Percentiles rank a stretch among this genome's conserved stretches.
Conservation (phyloP, 2,797 vertebrate species). For the Typhlichthys subterraneus region DNA sequence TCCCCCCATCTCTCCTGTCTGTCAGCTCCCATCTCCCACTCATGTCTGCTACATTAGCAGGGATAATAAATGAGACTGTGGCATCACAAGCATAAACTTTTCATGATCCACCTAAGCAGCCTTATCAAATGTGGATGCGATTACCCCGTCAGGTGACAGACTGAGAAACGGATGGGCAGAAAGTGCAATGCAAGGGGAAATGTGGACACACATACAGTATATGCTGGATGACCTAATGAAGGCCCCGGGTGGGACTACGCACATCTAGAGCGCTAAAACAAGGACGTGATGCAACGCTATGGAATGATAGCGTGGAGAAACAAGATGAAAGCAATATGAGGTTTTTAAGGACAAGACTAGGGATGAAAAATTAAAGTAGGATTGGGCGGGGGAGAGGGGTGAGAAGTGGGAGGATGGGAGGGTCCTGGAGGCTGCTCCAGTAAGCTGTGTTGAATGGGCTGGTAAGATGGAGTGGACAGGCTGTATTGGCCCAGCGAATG, state of each 20-base stretch:
- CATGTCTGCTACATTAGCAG: conserved; percentile 73
- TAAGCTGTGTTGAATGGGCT: conserved; percentile 70
- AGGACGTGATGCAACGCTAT: conserved; percentile 47
- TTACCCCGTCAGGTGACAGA: conserved; percentile 69
- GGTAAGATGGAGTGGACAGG: conserved; percentile 80
- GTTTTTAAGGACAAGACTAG: conserved; percentile 44
- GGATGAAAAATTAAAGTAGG: conserved; percentile 66
- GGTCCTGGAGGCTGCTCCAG: conserved; percentile 62
- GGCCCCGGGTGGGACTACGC: neutral
- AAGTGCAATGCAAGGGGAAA: conserved; percentile 20
- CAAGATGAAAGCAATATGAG: conserved; percentile 19
- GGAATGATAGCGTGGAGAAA: conserved; percentile 20
- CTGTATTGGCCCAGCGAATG: conserved; percentile 75
- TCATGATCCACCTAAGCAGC: conserved; percentile 77
- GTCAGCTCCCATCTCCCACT: conserved; percentile 16
- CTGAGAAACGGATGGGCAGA: conserved; percentile 57
- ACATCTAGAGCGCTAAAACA: neutral
- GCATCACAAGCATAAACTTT: conserved; percentile 76
- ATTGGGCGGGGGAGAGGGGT: conserved; percentile 46
- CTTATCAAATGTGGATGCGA: conserved; percentile 78
- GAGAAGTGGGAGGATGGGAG: conserved; percentile 76
- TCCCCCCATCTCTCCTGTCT: conserved; percentile 12
- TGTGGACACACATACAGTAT: conserved; percentile 9
- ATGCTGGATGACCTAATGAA: conserved; percentile 1
- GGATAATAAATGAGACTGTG: conserved; percentile 77